These are phyloP conservation scores for Rhea americana DNA, from an alignment of 2,113 vertebrate genomes.

Conservation along the genomic window DNA sequence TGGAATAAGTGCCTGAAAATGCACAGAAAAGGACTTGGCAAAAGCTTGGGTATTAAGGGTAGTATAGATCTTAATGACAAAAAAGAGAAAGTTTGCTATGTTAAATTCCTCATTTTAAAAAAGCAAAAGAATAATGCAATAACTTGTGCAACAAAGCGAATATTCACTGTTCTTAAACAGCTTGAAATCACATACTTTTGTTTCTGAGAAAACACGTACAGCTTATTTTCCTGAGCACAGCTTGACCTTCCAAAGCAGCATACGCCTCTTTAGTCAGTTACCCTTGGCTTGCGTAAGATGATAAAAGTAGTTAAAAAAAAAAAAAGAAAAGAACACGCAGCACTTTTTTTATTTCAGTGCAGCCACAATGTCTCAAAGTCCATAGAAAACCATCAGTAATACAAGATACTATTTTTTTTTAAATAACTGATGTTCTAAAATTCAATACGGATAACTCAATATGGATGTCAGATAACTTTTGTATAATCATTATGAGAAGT, in stretches of 20 bases:
- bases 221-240: conserved; percentile 70
- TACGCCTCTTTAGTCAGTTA: conserved; percentile 63
- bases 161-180: conserved; percentile 59
- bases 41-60: neutral
- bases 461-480: neutral
- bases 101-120: neutral
- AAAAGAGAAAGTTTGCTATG: neutral
- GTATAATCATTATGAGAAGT: neutral
- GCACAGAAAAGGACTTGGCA: neutral
- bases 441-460: neutral
- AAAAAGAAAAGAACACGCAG: neutral
- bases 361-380: conserved; percentile 19
- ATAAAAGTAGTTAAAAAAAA: conserved; percentile 13
- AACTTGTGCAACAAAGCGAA: conserved; percentile 42
- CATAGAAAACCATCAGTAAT: conserved; percentile 33
- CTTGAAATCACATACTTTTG: conserved; percentile 59
- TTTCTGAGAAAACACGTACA: conserved; percentile 61
- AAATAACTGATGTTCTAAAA: neutral
- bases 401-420: neutral
- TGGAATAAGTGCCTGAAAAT: neutral
- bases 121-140: conserved; percentile 26
- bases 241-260: conserved; percentile 62
- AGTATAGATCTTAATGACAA: neutral
- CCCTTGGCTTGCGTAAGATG: conserved; percentile 40
- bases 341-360: conserved; percentile 3